A percentile compares a stretch with the other conserved stretches of the same genome.
These are phyloP conservation scores for Schizaphis graminum DNA, from an alignment of 2,888 invertebrate genomes.

Conservation along the genomic window DNA sequence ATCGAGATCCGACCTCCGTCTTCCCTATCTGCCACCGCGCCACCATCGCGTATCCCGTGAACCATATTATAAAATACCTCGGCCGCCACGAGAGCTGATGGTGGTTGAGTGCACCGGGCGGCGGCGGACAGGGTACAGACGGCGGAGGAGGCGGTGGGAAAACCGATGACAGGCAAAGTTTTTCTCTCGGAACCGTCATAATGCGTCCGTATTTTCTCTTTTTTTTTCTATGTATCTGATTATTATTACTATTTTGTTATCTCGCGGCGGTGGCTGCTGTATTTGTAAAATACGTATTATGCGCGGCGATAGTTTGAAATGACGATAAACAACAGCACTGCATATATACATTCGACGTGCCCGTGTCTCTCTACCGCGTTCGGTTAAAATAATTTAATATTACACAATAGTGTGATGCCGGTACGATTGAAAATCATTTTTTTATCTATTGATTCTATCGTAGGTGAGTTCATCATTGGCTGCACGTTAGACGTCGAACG, in stretches of 20 bases:
- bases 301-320: neutral
- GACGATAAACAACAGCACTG: neutral
- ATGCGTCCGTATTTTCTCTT: neutral
- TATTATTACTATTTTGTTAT: constrained; percentile 36
- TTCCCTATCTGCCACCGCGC: neutral
- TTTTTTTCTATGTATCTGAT: constrained; percentile 14
- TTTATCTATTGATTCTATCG: neutral
- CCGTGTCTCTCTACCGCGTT: neutral
- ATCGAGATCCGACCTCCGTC: constrained; percentile 49
- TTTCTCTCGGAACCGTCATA: neutral
- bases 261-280: neutral
- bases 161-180: constrained; percentile 42
- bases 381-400: neutral
- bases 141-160: neutral
- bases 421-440: neutral
- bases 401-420: neutral
- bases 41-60: constrained; percentile 2
- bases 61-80: constrained; percentile 37
- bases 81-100: neutral
- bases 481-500: too few species aligned
- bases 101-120: neutral
- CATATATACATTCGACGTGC: neutral
- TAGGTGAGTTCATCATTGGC: neutral
- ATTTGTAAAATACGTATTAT: neutral
- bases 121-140: too few species aligned